Percentiles rank a stretch among this genome's conserved stretches.
phyloP scores from a whole-genome alignment of 2,888 invertebrate species.

The Rotaria macrura region DNA sequence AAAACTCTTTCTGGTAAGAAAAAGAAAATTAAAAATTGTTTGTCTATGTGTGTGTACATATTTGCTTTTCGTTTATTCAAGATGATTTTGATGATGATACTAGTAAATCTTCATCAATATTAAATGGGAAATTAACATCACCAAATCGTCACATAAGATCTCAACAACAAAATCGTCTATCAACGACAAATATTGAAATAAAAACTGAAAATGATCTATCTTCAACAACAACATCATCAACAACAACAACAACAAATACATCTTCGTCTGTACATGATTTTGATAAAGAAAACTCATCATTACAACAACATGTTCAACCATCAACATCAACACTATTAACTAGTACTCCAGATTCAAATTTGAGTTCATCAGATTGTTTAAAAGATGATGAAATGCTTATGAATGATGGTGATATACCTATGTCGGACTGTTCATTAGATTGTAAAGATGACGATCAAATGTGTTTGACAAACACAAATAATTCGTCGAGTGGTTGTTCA shows the following conservation, averaged over 20 bases:
- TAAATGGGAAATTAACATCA: background rate
- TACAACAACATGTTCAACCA: background rate
- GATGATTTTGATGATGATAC: conserved; percentile 4
- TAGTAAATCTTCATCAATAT: background rate
- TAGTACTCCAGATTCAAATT: background rate
- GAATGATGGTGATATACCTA: background rate
- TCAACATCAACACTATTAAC: conserved; percentile 3
- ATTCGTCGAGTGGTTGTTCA: conserved; percentile 2
- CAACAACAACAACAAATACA: background rate
- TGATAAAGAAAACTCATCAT: background rate
- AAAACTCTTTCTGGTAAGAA: background rate
- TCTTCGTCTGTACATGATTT: background rate
- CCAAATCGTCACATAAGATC: background rate
- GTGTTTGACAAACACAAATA: background rate
- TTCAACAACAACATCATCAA: background rate
- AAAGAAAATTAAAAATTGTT: background rate
- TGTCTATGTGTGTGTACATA: too few relatives aligned
- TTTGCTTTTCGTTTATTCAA: background rate
- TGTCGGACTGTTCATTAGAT: background rate
- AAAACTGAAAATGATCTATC: background rate
- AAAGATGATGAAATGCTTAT: background rate
- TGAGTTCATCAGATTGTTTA: background rate
- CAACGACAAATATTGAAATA: background rate
- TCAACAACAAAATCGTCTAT: background rate
- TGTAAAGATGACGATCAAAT: background rate